Percentiles rank a stretch among this genome's conserved stretches.
These are phyloP conservation scores for Rhingia campestris DNA, from an alignment of 2,888 invertebrate species.

Conservation along the genomic window DNA sequence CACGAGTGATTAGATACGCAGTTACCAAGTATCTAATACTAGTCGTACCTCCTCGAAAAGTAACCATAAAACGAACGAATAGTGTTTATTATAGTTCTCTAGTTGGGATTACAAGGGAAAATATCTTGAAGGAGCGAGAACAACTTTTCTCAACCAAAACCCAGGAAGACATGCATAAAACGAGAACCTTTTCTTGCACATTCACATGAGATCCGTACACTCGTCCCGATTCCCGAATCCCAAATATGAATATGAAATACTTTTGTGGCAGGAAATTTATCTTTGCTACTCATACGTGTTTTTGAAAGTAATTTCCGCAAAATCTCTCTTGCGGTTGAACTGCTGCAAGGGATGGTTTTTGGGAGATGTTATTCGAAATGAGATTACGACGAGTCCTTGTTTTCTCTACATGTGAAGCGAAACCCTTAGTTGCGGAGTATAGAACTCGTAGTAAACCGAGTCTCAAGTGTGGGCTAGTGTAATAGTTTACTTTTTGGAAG, in stretches of 20 bases:
- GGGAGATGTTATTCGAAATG: constrained; percentile 70
- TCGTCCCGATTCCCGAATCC: constrained; percentile 1
- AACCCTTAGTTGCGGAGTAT: constrained; percentile 35
- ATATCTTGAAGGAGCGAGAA: constrained; percentile 59
- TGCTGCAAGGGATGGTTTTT: neutral
- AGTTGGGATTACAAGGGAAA: constrained; percentile 62
- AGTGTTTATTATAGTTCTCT: constrained; percentile 65
- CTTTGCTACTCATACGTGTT: constrained; percentile 74
- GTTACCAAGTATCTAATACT: constrained; percentile 48
- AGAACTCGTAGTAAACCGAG: neutral
- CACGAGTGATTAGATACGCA: constrained; percentile 73
- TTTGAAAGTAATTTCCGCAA: constrained; percentile 75
- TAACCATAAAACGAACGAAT: constrained; percentile 57
- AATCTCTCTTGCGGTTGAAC: constrained; percentile 68
- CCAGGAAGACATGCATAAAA: constrained; percentile 32
- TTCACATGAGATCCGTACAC: constrained; percentile 34
- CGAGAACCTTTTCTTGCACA: constrained; percentile 57
- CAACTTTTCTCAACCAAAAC: constrained; percentile 61
- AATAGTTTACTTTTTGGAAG: constrained; percentile 69
- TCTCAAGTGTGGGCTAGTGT: constrained; percentile 35
- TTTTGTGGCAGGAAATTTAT: constrained; percentile 74
- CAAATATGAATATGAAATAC: constrained; percentile 71
- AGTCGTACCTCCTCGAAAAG: constrained; percentile 28
- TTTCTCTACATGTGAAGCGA: constrained; percentile 45
- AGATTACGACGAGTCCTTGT: constrained; percentile 73